Evolutionary conservation across 2,797 vertebrate species (phyloP).

Genomic region (Coregonus ussuriensis): DNA sequence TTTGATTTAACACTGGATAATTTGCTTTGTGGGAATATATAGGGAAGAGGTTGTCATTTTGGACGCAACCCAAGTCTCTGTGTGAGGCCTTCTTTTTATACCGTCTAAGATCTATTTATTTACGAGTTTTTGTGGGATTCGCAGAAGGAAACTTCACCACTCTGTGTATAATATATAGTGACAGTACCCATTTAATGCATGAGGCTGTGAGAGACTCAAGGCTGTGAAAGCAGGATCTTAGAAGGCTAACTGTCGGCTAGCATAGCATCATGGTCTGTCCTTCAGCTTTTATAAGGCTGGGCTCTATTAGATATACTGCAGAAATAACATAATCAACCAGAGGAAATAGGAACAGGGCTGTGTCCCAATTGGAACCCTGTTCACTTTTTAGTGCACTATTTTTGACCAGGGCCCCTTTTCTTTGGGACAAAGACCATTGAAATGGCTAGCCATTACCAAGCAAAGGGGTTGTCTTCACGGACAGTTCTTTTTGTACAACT

Average conservation of each 20-base stretch:
- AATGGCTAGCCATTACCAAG: not conserved
- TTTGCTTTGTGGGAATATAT: not conserved
- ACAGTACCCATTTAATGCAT: constrained; percentile 43
- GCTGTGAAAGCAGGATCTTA: constrained; percentile 13
- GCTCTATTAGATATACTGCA: not conserved
- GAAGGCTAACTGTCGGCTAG: not conserved
- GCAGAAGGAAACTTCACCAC: constrained; percentile 38
- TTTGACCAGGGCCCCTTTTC: not conserved
- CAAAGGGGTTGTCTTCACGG: too few relatives aligned
- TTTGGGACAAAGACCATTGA: not conserved
- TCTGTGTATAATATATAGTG: constrained; percentile 39
- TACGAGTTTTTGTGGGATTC: constrained; percentile 35
- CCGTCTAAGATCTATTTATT: constrained; percentile 48
- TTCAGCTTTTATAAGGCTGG: not conserved
- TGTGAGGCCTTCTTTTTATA: constrained; percentile 30
- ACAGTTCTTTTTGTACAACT: too few relatives aligned
- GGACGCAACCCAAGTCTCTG: not conserved
- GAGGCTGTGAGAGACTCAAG: constrained; percentile 24
- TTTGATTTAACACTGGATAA: too few relatives aligned
- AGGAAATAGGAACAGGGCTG: not conserved
- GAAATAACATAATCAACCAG: not conserved
- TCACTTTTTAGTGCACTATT: not conserved
- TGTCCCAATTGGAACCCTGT: not conserved
- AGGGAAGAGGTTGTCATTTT: not conserved
- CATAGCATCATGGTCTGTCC: not conserved